These are phyloP conservation scores for Alosa sapidissima DNA, from an alignment of 2,797 vertebrate genomes.

Conservation along the genomic window DNA sequence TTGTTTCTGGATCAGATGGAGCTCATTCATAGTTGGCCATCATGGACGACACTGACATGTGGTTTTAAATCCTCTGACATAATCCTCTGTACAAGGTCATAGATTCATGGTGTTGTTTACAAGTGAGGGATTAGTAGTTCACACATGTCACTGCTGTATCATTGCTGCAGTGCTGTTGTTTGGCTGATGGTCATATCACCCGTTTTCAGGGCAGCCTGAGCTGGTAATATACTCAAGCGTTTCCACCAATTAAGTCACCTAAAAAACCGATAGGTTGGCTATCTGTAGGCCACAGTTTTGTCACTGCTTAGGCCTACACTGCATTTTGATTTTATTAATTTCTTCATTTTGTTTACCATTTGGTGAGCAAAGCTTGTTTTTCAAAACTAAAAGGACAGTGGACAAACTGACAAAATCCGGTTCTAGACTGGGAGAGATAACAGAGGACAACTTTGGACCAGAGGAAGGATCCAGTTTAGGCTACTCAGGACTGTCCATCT, in stretches of 20 bases:
- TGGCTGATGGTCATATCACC: too few species aligned
- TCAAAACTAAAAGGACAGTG: neutral
- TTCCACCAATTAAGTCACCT: neutral
- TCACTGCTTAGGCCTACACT: neutral
- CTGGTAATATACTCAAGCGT: neutral
- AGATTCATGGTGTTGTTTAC: neutral
- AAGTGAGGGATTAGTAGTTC: neutral
- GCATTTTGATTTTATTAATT: neutral
- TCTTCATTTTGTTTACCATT: neutral
- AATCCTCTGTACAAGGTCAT: conserved; percentile 9
- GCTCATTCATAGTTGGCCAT: neutral
- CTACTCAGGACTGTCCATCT: neutral
- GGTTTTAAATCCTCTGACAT: conserved; percentile 11
- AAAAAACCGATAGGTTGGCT: neutral
- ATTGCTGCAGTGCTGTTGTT: neutral
- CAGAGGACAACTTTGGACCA: neutral
- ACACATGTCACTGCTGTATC: neutral
- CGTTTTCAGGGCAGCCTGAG: neutral
- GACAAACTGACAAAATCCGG: neutral
- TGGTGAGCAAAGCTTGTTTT: neutral
- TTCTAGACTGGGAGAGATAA: neutral
- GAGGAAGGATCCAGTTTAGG: neutral
- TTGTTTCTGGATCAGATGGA: neutral
- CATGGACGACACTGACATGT: neutral
- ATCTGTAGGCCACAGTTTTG: neutral